phyloP scores from a whole-genome alignment of 2,888 invertebrate genomes.

The Capitulum mitella region DNA sequence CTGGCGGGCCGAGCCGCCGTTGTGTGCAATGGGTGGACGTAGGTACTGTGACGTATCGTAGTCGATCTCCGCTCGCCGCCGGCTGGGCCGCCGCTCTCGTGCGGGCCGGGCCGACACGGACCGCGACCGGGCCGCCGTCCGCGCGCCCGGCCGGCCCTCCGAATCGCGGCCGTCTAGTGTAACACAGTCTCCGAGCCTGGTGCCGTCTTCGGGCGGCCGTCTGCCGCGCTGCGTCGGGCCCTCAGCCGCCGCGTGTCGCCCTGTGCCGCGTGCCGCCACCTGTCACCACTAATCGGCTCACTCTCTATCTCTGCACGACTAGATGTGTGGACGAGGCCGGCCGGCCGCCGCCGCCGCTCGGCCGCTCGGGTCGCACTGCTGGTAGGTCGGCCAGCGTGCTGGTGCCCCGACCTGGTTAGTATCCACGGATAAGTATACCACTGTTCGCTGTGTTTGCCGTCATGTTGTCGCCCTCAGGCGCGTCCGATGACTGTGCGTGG shows the following conservation, averaged over 20 bases:
- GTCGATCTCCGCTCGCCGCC: no score
- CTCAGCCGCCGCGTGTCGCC: not conserved
- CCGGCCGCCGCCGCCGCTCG: not conserved
- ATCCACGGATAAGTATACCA: constrained; percentile 21
- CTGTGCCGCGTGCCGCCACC: not conserved
- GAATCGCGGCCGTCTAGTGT: no score
- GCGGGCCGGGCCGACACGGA: no score
- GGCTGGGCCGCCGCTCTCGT: no score
- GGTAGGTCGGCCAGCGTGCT: not conserved
- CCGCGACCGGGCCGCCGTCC: no score
- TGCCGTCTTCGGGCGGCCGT: no score
- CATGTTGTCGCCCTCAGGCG: not conserved
- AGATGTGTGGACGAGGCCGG: not conserved
- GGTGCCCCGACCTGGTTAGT: not conserved
- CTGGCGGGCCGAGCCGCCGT: not conserved
- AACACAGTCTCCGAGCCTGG: no score
- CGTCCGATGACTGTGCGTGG: not conserved
- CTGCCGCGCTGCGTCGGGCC: no score
- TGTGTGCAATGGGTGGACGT: not conserved
- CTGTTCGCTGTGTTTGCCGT: not conserved
- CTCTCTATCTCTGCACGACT: constrained; percentile 17
- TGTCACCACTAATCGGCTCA: not conserved
- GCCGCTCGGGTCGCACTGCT: not conserved
- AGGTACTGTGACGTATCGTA: not conserved
- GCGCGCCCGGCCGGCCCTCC: no score